Evolutionary conservation across 2,888 invertebrate species (phyloP), one percentile per base, ranked within the genome.

Genomic region (Syrphus vitripennis): DNA sequence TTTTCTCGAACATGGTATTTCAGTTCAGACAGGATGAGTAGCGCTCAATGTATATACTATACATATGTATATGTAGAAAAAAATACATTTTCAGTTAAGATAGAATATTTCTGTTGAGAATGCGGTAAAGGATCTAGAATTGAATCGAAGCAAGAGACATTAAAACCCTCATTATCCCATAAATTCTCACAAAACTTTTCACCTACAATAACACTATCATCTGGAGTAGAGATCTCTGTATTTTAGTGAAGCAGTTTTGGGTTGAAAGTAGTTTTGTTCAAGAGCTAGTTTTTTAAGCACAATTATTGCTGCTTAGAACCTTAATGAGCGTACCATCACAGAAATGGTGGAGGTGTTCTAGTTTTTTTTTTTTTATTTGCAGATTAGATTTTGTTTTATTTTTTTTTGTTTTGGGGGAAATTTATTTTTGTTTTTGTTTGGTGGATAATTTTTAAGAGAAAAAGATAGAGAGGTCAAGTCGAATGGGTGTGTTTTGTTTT

Each of bases 151-250:
- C 55, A 70, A 45, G 84, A 86, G 81, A 86, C 81, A 81, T 86
- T 86, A 86, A 81, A 81, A 76, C 84, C 69, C 72, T 81, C 84
- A 86, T 86, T 86, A 80, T 77, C 81, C 81, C 71, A 86, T 86
- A 81, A 86, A 81, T 86, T 81, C 74, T 55, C 48, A 45, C 67
- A 71, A 34, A 71, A n/a, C 55, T 57, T 34, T 59, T 74, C 74
- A 74, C 50, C 78, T 63, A 70, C 75, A 53, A 53, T 34, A 63
- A 53, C 19, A 70, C 45, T 12, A 21, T 59, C 37, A 10, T n/a
- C 29, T 10, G 34, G 7, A 65, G 19, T 29, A 29, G 50, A 50
- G n/a, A n/a, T n/a, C n/a, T 45, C 40, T 21, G 29, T 29, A 55
- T 31, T 55, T 55, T 29, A n/a, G 37, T 26, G 57, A 42, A 63